phyloP scores from a whole-genome alignment of 2,797 vertebrate genomes.

The Danio albolineatus region DNA sequence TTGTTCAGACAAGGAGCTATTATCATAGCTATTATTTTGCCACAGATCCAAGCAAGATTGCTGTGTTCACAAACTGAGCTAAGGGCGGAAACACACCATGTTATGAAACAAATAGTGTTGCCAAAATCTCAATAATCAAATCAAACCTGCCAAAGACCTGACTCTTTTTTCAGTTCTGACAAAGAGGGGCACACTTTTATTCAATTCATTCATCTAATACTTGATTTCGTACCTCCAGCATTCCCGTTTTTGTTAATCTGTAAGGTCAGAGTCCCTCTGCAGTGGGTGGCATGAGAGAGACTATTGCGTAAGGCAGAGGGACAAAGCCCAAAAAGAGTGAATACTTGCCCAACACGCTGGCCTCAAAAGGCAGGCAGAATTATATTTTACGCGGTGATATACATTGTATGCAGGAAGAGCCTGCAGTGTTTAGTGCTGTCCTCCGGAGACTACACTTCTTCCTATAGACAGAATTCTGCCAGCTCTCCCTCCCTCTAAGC shows the following conservation, averaged over 20 bases:
- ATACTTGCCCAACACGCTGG: conserved; percentile 28
- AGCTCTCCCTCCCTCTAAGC: conserved; percentile 8
- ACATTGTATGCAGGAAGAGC: conserved; percentile 47
- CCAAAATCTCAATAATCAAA: neutral
- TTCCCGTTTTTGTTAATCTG: neutral
- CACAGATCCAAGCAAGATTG: too few species aligned
- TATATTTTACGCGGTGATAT: conserved; percentile 27
- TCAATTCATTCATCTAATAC: neutral
- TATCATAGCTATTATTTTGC: too few species aligned
- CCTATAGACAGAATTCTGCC: conserved; percentile 46
- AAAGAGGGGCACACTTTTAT: neutral
- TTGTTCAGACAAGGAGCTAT: too few species aligned
- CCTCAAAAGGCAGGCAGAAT: conserved; percentile 26
- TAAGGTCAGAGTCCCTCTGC: conserved; percentile 5
- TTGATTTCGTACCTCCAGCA: conserved; percentile 1
- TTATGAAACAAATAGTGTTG: too few species aligned
- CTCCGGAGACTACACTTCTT: conserved; percentile 49
- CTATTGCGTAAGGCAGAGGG: conserved; percentile 2
- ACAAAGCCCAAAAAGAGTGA: conserved; percentile 28
- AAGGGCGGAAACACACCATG: too few species aligned
- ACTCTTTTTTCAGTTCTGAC: neutral
- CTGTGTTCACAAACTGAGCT: too few species aligned
- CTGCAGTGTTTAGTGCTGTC: conserved; percentile 49
- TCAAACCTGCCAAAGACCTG: neutral
- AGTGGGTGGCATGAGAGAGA: neutral